Evolutionary conservation across 2,797 vertebrate genomes (phyloP), one percentile per base, ranked within the genome.

Genomic region (Octomys mimax): DNA sequence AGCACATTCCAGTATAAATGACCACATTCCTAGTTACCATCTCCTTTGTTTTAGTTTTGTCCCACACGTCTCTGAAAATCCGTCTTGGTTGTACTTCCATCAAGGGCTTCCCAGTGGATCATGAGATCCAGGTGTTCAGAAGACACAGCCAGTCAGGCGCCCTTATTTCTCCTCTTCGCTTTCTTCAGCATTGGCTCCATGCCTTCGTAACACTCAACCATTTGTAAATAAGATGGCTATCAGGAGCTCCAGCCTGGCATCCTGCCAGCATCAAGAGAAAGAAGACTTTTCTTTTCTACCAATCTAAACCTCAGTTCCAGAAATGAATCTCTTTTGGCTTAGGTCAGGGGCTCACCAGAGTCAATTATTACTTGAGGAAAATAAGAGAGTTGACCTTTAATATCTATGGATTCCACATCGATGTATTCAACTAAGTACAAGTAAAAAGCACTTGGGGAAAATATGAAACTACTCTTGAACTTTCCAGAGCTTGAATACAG

Each of bases 201-300:
- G 26, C 14, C 28, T 61, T 5, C 0, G 0, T 73, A 71, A 49
- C 2, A 24, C 0, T 31, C 1, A 46, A 12, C 31, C 28, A 5
- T 0, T 2, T 28, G 31, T 73, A 31, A 83, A 46, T 19, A 57
- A 82, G 26, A 5, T 57, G 62, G 46, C 8, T 13, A 26, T 49
- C 49, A 81, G 36, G 28, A 62, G 1, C 46, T 68, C 66, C 77
- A 62, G 14, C 36, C 39, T 26, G 22, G 16, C 28, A 19, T 46
- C 52, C 49, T 85, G 21, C 66, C n/a, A 81, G 24, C 31, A 18
- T 64, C 10, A 19, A 87, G 46, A 87, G 28, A 68, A 79, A 81
- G 77, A 71, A 1, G 21, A 7, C 12, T 10, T 86, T 64, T 46
- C 42, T 75, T 36, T 83, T 26, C 82, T 33, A 57, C 33, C 18